Conservation (phyloP, 2,797 vertebrate genomes). For the Tamandua tetradactyla region DNA sequence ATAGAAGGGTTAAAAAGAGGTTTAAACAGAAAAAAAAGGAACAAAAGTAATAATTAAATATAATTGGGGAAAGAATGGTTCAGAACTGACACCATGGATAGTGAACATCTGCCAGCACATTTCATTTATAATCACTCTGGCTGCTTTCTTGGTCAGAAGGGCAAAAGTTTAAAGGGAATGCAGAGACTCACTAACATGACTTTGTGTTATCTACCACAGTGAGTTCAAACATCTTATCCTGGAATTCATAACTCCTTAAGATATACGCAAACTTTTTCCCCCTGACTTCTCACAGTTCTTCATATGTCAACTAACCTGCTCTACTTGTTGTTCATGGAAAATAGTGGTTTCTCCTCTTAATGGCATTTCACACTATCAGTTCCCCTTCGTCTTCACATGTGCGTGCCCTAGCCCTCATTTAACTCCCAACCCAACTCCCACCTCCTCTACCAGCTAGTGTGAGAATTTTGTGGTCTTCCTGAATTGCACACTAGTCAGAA, state of each 20-base stretch:
- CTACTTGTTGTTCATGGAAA: neutral
- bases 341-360: neutral
- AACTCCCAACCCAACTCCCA: neutral
- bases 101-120: neutral
- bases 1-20: neutral
- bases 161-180: neutral
- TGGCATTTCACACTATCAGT: neutral
- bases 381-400: neutral
- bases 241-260: neutral
- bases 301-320: neutral
- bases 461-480: neutral
- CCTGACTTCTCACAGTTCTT: neutral
- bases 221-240: neutral
- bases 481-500: neutral
- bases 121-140: neutral
- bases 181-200: neutral
- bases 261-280: neutral
- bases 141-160: neutral
- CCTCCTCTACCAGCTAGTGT: neutral
- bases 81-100: neutral
- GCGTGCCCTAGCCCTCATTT: neutral
- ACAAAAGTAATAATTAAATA: neutral
- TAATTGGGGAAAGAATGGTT: neutral
- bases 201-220: neutral
- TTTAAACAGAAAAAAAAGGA: neutral